These are phyloP conservation scores for Cygnus olor DNA, from an alignment of 2,797 vertebrate genomes.

Conservation along the genomic window DNA sequence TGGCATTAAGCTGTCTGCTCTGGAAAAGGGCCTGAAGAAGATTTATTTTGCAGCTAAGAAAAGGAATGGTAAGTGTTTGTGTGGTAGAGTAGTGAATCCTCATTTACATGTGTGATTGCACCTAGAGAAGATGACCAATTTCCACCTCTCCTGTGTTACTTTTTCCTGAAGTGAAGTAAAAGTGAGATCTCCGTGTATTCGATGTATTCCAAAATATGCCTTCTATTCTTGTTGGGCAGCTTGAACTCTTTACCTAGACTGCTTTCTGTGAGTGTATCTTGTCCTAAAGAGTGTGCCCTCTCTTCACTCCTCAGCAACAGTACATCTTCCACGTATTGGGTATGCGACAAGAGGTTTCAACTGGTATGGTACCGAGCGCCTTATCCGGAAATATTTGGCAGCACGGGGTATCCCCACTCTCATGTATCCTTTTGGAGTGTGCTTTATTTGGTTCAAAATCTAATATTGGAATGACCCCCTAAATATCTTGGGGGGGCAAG, in stretches of 20 bases:
- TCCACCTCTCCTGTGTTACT: neutral
- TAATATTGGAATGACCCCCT: neutral
- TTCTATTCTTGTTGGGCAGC: neutral
- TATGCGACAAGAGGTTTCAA: constrained; percentile 91
- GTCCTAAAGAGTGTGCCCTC: neutral
- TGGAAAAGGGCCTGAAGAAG: constrained; percentile 90
- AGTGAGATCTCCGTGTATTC: neutral
- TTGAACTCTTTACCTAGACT: neutral
- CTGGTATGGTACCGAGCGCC: constrained; percentile 94
- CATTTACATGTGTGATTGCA: neutral
- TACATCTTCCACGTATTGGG: constrained; percentile 93
- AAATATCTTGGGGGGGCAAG: neutral
- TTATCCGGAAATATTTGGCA: constrained; percentile 89
- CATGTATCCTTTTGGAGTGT: constrained; percentile 85
- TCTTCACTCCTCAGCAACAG: constrained; percentile 81
- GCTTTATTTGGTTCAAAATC: neutral
- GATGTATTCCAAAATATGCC: neutral
- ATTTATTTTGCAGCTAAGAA: constrained; percentile 85
- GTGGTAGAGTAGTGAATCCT: neutral
- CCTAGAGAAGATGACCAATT: neutral
- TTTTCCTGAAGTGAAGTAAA: neutral
- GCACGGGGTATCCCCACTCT: constrained; percentile 85
- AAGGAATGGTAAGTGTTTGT: constrained; percentile 81
- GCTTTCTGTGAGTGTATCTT: neutral
- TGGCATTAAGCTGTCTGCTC: constrained; percentile 86